Evolutionary conservation across 37 sponge, comb jelly and placozoan genomes (phyloP).

Genomic region (Geodia barretti): DNA sequence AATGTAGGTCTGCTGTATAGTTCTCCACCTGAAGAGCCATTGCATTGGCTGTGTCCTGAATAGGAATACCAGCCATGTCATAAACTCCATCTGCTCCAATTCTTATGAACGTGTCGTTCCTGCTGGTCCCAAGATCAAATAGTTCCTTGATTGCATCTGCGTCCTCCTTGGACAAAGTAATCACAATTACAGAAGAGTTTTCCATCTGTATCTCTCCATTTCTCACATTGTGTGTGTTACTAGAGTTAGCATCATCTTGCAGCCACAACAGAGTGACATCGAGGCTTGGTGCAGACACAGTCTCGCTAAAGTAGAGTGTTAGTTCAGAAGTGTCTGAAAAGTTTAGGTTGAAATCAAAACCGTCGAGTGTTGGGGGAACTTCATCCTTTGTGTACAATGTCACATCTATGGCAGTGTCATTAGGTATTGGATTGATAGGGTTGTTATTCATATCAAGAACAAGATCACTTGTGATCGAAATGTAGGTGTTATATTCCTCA

Average conservation of each 20-base stretch:
- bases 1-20: slow-evolving; percentile 45
- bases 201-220: slow-evolving; percentile 25
- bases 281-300: slow-evolving; percentile 59
- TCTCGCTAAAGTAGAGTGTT: slow-evolving; percentile 67
- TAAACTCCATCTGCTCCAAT: slow-evolving; percentile 17
- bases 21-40: slow-evolving; percentile 35
- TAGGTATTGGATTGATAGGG: slow-evolving; percentile 31
- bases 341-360: slow-evolving; percentile 74
- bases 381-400: slow-evolving; percentile 22
- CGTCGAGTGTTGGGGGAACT: slow-evolving; percentile 55
- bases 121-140: slow-evolving; percentile 52
- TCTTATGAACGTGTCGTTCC: slow-evolving; percentile 54
- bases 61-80: slow-evolving; percentile 65
- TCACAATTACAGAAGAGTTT: slow-evolving; percentile 57
- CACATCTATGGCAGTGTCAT: slow-evolving; percentile 40
- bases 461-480: slow-evolving; percentile 50
- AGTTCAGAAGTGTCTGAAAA: slow-evolving; percentile 26
- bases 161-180: slow-evolving; percentile 46
- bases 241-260: slow-evolving; percentile 52
- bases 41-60: slow-evolving; percentile 39
- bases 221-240: slow-evolving; percentile 34
- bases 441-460: slow-evolving; percentile 84
- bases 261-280: slow-evolving; percentile 41
- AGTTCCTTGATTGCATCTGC: slow-evolving; percentile 61
- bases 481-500: slow-evolving; percentile 46